Evolutionary conservation across 2,797 vertebrate species (phyloP), one percentile per base, ranked within the genome.

Genomic region (Halcyon chelicuti): DNA sequence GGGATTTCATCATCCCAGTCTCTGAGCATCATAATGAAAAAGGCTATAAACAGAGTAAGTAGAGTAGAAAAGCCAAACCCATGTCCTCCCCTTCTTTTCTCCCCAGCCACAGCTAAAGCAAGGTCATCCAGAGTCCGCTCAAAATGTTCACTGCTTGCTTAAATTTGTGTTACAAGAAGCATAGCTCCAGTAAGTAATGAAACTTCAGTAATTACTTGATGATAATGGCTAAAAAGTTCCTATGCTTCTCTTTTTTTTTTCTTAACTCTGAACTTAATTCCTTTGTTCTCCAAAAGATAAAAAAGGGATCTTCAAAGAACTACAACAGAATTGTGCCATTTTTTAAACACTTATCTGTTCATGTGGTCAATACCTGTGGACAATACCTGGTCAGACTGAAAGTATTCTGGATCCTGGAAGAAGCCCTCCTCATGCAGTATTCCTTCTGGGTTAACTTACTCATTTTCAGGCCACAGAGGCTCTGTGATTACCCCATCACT

Each of bases 351-450:
- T 49, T 65, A 44, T 9, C 61, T 66, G 8, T 46, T 89, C 65
- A 57, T 74, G 25, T 81, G 37, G 37, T 39, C 37, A 39, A 39
- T 39, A 39, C 37, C 12, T 39, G 37, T 39, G 37, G 37, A 39
- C 14, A 19, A 14, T 26, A 71, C 7, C 4, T 28, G 81, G 35
- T 3, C 46, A 52, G 74, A 72, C 2, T 78, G 60, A n/a, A 70
- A 33, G 26, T 1, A 94, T 20, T 23, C 17, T 37, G 7, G 12
- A 28, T 47, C 60, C 29, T 60, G n/a, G 29, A 65, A 68, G 13
- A 40, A 62, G 10, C 28, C 14, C 18, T 72, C 2, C 0, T 81
- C 0, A 0, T 28, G 26, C 33, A 9, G 2, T 52, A 12, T 15
- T 60, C 29, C 44, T 85, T 20, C 58, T 58, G 14, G 7, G 2